Conservation (phyloP, 2,113 vertebrate species). For the Origma solitaria region DNA sequence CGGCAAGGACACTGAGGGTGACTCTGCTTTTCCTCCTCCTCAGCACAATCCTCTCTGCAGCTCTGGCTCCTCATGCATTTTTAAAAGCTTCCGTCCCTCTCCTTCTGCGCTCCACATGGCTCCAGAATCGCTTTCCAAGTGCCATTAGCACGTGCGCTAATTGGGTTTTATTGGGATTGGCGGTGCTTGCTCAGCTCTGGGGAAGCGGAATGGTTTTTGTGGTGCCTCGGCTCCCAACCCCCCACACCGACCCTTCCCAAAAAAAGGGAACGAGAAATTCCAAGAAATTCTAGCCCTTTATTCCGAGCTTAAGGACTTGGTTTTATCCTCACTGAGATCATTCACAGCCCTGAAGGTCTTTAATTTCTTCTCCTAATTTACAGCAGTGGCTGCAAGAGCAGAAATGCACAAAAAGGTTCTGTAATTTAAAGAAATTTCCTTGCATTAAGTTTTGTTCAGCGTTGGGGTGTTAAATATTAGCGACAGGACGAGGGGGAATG, state of each 20-base stretch:
- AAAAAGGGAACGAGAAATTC: not conserved
- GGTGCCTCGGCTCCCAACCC: not conserved
- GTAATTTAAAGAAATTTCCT: too few species aligned
- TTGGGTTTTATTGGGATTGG: not conserved
- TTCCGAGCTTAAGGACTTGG: not conserved
- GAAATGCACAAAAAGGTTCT: not conserved
- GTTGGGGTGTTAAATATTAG: too few species aligned
- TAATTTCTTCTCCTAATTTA: not conserved
- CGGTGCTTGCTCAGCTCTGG: not conserved
- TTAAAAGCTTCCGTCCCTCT: not conserved
- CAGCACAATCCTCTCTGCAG: not conserved
- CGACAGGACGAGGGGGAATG: not conserved
- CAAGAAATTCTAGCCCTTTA: not conserved
- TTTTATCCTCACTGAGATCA: not conserved
- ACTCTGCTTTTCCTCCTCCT: not conserved
- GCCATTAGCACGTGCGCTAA: not conserved
- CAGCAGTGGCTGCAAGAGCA: not conserved
- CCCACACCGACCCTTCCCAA: not conserved
- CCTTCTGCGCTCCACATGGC: not conserved
- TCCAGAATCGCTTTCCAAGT: not conserved
- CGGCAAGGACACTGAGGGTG: not conserved
- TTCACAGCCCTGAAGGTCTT: not conserved
- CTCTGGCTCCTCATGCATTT: constrained; percentile 11
- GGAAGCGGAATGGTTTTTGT: not conserved
- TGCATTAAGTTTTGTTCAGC: too few species aligned